Evolutionary conservation across 2,888 invertebrate genomes (phyloP), one percentile per base, ranked within the genome.

Genomic region (Orgyia antiqua): DNA sequence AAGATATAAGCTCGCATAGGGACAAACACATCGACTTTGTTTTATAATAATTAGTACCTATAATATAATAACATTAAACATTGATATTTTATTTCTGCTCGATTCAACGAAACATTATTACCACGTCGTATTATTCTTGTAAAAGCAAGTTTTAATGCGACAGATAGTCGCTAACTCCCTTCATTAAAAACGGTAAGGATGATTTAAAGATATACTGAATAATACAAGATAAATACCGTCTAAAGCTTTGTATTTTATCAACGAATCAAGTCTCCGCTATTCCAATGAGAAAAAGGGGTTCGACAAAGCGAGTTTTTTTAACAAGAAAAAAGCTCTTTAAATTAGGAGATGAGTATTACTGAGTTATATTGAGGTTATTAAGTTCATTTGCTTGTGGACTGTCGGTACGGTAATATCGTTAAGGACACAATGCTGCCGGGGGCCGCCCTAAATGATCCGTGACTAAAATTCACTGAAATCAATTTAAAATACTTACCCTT

Each of bases 401-500:
- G 64, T 24, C 13, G 31, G 26, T 23, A 11, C 19, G 8, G 28
- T 72, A 71, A 77, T 68, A 60, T 73, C 73, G 71, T 77, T 78
- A 78, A 60, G 52, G 51, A 58, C 41, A 73, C 69, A 73, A 75
- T 69, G 60, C 58, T 50, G 58, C 59, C 62, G 47, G 46, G 49
- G 51, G 50, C 40, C 35, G 26, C 26, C 51, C 55, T 62, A 74
- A 75, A 78, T 73, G 73, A 73, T 70, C 77, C 78, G 73, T 68
- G 65, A 64, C 71, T 68, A 71, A 68, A 73, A 67, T 64, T 68
- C 70, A 28, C 61, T 57, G 58, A 68, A 72, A 76, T 79, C 71
- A 70, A 77, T 76, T 79, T 76, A 68, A 74, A 77, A 76, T 73
- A 72, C 62, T 58, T 61, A 69, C 65, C 63, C 63, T 67, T 62